Conservation (phyloP, 2,113 vertebrate species). For the Macaca mulatta region DNA sequence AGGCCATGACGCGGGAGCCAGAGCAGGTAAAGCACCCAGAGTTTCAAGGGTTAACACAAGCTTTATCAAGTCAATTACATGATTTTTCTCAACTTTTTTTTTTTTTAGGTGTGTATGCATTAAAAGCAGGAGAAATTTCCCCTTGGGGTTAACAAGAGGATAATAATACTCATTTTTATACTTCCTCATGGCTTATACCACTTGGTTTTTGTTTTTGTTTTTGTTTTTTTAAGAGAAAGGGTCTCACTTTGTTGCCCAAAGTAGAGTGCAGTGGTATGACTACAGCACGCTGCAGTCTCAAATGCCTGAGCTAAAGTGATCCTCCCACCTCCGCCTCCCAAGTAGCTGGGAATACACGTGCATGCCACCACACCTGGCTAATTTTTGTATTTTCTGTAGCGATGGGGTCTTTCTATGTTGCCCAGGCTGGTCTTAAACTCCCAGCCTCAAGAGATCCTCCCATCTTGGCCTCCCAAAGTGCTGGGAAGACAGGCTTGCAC, state of each 20-base stretch:
- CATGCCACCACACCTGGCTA: not conserved
- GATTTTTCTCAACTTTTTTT: not conserved
- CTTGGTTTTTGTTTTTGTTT: not conserved
- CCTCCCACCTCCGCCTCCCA: not conserved
- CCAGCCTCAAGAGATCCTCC: not conserved
- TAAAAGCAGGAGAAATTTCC: not conserved
- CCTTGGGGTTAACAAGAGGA: not conserved
- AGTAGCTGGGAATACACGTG: not conserved
- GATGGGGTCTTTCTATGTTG: not conserved
- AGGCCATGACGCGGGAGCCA: fast-evolving
- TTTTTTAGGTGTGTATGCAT: not conserved
- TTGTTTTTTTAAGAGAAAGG: not conserved
- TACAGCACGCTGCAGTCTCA: too few species aligned
- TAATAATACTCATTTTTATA: not conserved
- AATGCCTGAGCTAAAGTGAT: not conserved
- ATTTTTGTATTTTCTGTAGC: not conserved
- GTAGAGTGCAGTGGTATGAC: not conserved
- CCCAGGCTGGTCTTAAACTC: not conserved
- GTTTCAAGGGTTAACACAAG: not conserved
- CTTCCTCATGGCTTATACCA: not conserved
- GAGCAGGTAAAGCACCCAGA: fast-evolving
- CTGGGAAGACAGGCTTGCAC: not conserved
- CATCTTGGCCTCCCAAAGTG: not conserved
- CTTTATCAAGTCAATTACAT: not conserved
- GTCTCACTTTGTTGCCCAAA: not conserved